Evolutionary conservation across 2,888 invertebrate genomes (phyloP).

Genomic region (Apodemia zela): DNA sequence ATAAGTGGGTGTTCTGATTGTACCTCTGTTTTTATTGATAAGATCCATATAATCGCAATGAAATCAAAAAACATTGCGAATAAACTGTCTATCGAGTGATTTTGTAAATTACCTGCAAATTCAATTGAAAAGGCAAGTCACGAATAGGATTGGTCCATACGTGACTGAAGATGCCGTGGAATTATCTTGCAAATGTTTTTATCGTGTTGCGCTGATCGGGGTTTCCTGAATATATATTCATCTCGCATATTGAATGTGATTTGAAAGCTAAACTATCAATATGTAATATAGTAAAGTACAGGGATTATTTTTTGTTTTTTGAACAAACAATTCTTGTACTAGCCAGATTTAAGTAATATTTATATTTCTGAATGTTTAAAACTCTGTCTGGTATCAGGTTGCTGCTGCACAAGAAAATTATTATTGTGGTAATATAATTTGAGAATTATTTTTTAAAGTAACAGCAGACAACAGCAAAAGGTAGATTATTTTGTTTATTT

Average conservation of each 20-base stretch:
- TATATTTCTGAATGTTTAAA: too few species aligned
- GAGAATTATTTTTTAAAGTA: too few species aligned
- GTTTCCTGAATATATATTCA: background rate
- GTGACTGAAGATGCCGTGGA: slow-evolving; percentile 6
- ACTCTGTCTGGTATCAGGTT: too few species aligned
- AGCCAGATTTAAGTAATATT: too few species aligned
- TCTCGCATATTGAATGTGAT: background rate
- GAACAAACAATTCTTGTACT: background rate
- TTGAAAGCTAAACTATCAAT: background rate
- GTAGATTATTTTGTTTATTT: too few species aligned
- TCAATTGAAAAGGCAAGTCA: slow-evolving; percentile 6
- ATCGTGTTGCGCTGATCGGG: background rate
- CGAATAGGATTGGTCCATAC: background rate
- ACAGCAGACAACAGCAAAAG: too few species aligned
- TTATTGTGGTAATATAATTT: too few species aligned
- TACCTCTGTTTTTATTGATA: too few species aligned
- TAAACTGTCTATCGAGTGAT: slow-evolving; percentile 6
- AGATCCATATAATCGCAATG: background rate
- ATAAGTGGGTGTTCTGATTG: too few species aligned
- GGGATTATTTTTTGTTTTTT: background rate
- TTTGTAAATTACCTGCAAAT: background rate
- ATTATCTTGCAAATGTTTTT: slow-evolving; percentile 13
- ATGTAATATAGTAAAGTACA: background rate
- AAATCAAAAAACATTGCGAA: background rate
- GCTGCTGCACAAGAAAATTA: too few species aligned